These are phyloP conservation scores for Ceriagrion tenellum DNA, from an alignment of 2,888 invertebrate genomes.

Conservation along the genomic window DNA sequence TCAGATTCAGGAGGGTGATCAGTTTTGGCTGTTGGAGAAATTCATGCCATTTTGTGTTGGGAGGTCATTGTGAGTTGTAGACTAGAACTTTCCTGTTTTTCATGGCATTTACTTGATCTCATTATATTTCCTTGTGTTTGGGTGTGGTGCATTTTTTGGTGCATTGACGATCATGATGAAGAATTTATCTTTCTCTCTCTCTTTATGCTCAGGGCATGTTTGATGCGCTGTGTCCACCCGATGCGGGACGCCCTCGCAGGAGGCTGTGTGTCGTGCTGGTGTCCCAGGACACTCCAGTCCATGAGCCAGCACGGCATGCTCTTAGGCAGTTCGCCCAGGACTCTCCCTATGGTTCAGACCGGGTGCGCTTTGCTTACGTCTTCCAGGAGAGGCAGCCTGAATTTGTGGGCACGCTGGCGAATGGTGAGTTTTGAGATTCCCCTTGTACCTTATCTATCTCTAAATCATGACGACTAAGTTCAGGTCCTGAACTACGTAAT, in stretches of 20 bases:
- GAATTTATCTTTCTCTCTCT: neutral
- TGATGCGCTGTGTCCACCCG: conserved; percentile 93
- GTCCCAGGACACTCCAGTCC: conserved; percentile 82
- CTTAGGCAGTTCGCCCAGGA: conserved; percentile 86
- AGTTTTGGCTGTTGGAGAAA: too few species aligned
- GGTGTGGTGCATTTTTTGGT: too few species aligned
- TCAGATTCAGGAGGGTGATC: too few species aligned
- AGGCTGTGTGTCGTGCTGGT: conserved; percentile 90
- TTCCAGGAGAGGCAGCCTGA: conserved; percentile 89
- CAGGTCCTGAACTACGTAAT: too few species aligned
- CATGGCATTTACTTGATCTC: too few species aligned
- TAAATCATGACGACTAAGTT: too few species aligned
- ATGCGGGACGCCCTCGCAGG: conserved; percentile 88
- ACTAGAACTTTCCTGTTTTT: too few species aligned
- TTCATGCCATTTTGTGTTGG: too few species aligned
- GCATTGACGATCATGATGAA: too few species aligned
- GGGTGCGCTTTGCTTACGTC: conserved; percentile 93
- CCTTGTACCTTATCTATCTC: too few species aligned
- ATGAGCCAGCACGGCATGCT: conserved; percentile 84
- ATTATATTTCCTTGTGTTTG: neutral
- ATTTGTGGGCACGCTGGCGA: conserved; percentile 87
- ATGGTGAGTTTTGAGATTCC: conserved; percentile 73
- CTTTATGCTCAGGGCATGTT: conserved; percentile 81
- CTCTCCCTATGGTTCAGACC: conserved; percentile 83
- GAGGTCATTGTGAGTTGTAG: too few species aligned